phyloP scores from a whole-genome alignment of 2,888 invertebrate genomes.

The Andrena bicolor region DNA sequence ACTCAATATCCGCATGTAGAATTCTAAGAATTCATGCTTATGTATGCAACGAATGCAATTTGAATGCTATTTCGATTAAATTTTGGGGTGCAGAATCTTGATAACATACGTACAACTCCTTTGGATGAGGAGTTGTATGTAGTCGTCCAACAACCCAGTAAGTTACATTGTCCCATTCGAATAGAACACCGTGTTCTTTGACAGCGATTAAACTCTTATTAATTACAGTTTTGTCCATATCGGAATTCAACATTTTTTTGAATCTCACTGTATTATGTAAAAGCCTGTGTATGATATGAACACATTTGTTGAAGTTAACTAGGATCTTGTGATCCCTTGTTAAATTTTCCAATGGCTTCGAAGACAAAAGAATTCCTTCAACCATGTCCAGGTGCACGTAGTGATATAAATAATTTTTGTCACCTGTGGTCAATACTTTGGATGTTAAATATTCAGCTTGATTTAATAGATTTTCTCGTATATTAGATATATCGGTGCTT shows the following conservation, averaged over 20 bases:
- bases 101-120: slow-evolving; percentile 95
- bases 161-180: slow-evolving; percentile 88
- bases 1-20: neutral
- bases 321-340: slow-evolving; percentile 88
- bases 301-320: slow-evolving; percentile 90
- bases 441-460: slow-evolving; percentile 89
- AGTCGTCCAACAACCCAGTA: slow-evolving; percentile 94
- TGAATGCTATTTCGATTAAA: slow-evolving; percentile 94
- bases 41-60: slow-evolving; percentile 87
- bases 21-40: slow-evolving; percentile 21
- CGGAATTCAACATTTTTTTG: slow-evolving; percentile 87
- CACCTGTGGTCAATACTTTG: slow-evolving; percentile 88
- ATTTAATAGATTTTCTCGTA: slow-evolving; percentile 90
- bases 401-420: slow-evolving; percentile 91
- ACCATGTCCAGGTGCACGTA: slow-evolving; percentile 91
- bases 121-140: slow-evolving; percentile 91
- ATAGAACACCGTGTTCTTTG: slow-evolving; percentile 93
- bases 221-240: slow-evolving; percentile 86
- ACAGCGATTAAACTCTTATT: slow-evolving; percentile 92
- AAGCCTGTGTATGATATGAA: slow-evolving; percentile 90
- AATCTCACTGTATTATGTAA: slow-evolving; percentile 90
- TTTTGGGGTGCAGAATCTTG: slow-evolving; percentile 95
- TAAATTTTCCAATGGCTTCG: slow-evolving; percentile 81
- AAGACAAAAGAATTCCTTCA: slow-evolving; percentile 90
- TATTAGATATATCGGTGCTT: slow-evolving; percentile 89